A percentile compares a stretch with the other conserved stretches of the same genome.
Conservation (phyloP, 2,113 vertebrate genomes). For the Rattus rattus region DNA sequence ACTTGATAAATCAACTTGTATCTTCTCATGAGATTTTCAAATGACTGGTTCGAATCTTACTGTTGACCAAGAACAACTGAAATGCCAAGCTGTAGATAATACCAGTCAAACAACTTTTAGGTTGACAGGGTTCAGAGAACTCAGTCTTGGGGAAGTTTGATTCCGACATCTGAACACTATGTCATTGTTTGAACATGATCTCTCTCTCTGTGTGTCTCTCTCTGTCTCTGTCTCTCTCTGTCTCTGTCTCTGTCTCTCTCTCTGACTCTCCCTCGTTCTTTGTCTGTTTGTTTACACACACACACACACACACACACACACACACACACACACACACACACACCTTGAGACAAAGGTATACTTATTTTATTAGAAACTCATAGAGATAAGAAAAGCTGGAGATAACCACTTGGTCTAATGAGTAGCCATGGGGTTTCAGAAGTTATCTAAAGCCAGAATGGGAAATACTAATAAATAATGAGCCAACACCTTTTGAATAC, state of each 20-base stretch:
- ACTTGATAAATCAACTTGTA: constrained; percentile 15
- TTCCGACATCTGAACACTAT: constrained; percentile 26
- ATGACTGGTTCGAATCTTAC: background rate
- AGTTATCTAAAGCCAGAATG: background rate
- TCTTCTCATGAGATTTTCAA: background rate
- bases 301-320: background rate
- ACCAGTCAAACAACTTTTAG: background rate
- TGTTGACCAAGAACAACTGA: background rate
- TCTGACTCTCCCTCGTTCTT: too few species aligned
- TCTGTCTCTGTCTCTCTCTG: too few species aligned
- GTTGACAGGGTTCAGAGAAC: background rate
- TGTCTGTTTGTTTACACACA: background rate
- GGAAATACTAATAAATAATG: background rate
- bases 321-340: background rate
- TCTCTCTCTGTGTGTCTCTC: too few species aligned
- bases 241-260: too few species aligned
- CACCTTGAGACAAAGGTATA: background rate
- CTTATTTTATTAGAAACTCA: background rate
- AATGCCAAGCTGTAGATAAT: background rate
- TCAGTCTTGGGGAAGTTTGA: constrained; percentile 29
- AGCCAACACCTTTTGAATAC: background rate
- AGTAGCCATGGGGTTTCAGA: background rate
- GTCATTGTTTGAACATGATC: constrained; percentile 13
- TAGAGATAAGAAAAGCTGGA: background rate
- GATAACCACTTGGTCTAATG: background rate